Evolutionary conservation across 2,797 vertebrate genomes (phyloP).

Genomic region (Xiphophorus birchmanni): DNA sequence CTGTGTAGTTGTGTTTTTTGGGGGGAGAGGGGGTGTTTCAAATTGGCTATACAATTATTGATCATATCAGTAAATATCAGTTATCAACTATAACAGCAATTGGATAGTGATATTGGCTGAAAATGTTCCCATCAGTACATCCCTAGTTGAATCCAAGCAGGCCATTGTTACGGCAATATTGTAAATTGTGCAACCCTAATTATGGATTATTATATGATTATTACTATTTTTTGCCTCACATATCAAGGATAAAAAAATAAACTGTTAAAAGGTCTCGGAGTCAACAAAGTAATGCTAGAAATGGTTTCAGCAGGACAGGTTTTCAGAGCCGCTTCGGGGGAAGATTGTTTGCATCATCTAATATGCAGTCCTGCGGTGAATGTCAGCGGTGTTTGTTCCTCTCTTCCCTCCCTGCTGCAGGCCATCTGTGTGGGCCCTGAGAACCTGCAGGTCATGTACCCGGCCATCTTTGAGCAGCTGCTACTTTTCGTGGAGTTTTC

Average conservation of each 20-base stretch:
- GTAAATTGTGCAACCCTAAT: neutral
- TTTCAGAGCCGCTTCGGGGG: conserved; percentile 27
- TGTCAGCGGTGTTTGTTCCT: conserved; percentile 73
- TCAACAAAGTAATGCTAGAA: neutral
- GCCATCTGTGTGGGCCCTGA: conserved; percentile 97
- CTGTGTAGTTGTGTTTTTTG: neutral
- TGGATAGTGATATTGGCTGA: neutral
- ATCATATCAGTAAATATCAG: neutral
- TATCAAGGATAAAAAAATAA: neutral
- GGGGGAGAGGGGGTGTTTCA: neutral
- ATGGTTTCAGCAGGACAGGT: neutral
- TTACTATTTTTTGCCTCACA: neutral
- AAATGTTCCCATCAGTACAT: neutral
- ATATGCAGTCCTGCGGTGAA: conserved; percentile 52
- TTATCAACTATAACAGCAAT: neutral
- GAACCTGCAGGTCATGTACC: conserved; percentile 99
- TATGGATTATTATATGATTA: too few relatives aligned
- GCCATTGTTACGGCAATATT: neutral
- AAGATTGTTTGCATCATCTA: conserved; percentile 57
- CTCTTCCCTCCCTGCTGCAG: conserved; percentile 78
- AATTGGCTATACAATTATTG: neutral
- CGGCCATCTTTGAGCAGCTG: conserved; percentile 97
- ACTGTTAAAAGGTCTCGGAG: neutral
- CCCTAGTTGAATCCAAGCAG: neutral
- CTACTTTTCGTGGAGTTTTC: conserved; percentile 98